Evolutionary conservation across 2,888 invertebrate genomes (phyloP).

Genomic region (Thereva unica): DNA sequence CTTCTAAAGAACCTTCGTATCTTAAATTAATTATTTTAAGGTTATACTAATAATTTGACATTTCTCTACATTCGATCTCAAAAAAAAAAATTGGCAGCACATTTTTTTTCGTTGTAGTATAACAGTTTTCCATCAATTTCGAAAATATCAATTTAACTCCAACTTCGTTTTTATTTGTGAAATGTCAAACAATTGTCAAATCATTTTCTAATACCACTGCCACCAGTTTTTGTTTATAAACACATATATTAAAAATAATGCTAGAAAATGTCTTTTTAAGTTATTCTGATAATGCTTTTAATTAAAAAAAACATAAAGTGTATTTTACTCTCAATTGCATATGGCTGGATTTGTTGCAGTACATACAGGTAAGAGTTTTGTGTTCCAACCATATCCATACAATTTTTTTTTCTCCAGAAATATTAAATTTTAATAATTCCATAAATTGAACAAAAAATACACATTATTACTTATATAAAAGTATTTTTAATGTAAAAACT

Average conservation of each 20-base stretch:
- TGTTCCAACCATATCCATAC: no score
- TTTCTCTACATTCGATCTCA: neutral
- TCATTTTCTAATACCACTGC: no score
- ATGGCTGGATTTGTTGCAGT: constrained; percentile 72
- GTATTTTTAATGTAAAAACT: no score
- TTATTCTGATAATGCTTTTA: no score
- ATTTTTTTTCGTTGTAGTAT: neutral
- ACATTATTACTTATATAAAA: no score
- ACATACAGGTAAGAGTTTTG: constrained; percentile 69
- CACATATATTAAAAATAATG: no score
- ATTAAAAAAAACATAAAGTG: no score
- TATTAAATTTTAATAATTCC: neutral
- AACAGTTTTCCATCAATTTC: neutral
- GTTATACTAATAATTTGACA: constrained; percentile 7
- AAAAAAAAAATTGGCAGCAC: neutral
- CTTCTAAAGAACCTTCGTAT: neutral
- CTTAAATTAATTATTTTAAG: neutral
- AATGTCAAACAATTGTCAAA: no score
- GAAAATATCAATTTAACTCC: no score
- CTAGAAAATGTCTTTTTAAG: no score
- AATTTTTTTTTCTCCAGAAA: neutral
- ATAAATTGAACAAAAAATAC: constrained; percentile 1
- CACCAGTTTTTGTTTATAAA: no score
- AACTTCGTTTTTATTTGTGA: no score
- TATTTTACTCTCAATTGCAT: constrained; percentile 6